Evolutionary conservation across 2,113 vertebrate species (phyloP).

Genomic region (Tapirus terrestris): DNA sequence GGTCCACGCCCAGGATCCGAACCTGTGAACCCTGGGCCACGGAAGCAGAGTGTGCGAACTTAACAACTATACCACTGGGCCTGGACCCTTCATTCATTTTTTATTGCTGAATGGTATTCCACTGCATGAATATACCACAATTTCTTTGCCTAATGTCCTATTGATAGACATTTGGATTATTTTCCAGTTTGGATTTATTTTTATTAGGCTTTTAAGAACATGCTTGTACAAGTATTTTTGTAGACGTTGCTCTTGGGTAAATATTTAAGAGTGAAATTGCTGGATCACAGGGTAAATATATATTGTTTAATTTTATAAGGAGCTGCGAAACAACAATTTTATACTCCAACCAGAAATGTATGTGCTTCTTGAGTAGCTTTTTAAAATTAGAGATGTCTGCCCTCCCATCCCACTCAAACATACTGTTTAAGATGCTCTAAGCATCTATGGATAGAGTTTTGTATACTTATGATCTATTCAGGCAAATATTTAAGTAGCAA

Average conservation of each 20-base stretch:
- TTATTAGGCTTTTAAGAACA: neutral
- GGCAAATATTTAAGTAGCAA: slow-evolving; percentile 4
- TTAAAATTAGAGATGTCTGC: neutral
- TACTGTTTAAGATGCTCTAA: neutral
- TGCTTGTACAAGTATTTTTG: neutral
- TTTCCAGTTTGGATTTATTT: neutral
- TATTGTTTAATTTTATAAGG: slow-evolving; percentile 47
- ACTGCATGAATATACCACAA: neutral
- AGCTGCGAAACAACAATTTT: slow-evolving; percentile 14
- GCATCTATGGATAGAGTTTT: neutral
- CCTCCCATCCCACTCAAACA: neutral
- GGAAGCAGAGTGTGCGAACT: too few relatives aligned
- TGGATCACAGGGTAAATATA: neutral
- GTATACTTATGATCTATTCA: neutral
- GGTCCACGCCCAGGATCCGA: too few relatives aligned
- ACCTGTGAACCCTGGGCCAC: too few relatives aligned
- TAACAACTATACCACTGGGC: too few relatives aligned
- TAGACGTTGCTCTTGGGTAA: slow-evolving; percentile 13
- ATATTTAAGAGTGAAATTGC: neutral
- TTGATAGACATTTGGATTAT: neutral
- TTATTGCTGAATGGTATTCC: neutral
- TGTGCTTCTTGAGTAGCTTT: neutral
- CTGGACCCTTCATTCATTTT: neutral
- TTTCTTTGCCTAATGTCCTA: neutral
- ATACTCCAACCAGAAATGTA: neutral